A percentile compares a stretch with the other conserved stretches of the same genome.
Evolutionary conservation across 2,797 vertebrate genomes (phyloP).

Genomic region (Stomatorhinus walkeri): DNA sequence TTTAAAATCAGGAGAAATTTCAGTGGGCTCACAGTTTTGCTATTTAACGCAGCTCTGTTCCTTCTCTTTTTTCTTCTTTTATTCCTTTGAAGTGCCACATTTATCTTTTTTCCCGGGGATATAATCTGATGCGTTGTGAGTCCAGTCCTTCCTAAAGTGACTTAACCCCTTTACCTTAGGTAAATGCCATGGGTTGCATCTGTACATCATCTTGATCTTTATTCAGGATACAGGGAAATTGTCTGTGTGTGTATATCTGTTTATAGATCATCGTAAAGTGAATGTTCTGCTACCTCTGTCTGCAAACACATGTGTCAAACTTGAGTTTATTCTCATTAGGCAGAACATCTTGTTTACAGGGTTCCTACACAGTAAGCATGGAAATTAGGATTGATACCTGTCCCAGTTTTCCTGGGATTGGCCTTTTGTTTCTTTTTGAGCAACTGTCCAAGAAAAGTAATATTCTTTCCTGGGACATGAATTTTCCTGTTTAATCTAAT

Average conservation of each 20-base stretch:
- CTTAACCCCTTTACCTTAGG: not conserved
- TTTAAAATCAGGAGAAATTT: not conserved
- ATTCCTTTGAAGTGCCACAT: not conserved
- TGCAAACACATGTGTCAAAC: not conserved
- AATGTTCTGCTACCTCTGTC: not conserved
- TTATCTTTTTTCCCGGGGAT: not conserved
- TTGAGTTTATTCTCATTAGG: not conserved
- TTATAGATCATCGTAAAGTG: not conserved
- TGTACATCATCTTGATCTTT: not conserved
- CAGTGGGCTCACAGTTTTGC: not conserved
- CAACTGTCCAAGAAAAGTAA: no score
- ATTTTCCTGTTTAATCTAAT: no score
- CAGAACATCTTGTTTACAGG: not conserved
- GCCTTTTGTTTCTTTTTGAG: no score
- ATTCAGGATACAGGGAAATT: not conserved
- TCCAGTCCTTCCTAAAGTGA: not conserved
- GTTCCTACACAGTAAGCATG: not conserved
- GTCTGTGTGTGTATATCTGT: not conserved
- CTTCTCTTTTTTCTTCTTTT: not conserved
- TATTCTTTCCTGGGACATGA: no score
- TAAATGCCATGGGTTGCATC: not conserved
- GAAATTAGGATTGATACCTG: no score
- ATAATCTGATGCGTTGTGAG: not conserved
- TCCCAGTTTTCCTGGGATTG: no score
- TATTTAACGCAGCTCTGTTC: not conserved